Base-by-base conservation (phyloP, 2,888 invertebrate genomes). In the Spilosoma lubricipeda region DNA sequence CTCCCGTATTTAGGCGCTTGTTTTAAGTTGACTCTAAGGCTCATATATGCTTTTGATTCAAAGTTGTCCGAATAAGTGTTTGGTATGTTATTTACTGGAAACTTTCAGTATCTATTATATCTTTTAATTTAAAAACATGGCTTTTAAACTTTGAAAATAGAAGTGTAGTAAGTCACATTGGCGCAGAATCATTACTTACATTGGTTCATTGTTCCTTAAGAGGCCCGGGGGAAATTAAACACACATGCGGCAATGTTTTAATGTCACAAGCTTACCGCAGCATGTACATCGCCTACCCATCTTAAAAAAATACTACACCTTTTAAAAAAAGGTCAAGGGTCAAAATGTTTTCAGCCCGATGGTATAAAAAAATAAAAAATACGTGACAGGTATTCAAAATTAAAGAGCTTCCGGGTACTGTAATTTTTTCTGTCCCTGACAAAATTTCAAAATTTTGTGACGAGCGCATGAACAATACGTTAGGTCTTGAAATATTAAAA, bases 211-310 rank as follows among this genome's bases (percentile, higher is more conserved):
- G 65, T 68, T 75, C 59, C 67, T 71, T 73, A 73, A 73, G 70
- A 73, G 67, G 52, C 76, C 73, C 76, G 39, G 13, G 76, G 76
- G 76, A 76, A 76, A 76, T 76, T 76, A 76, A 72, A 48, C 67
- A 67, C 67, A 63, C 63, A 70, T 73, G 70, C 67, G 59, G 63
- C 67, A 74, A 74, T 65, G 63, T 59, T 74, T 74, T 70, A 74
- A 30, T 59, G 39, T 70, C 66, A 42, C 39, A 30, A 73, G 64
- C 39, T 36, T 11, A 39, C 33, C 39, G 36, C 65, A 66, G 36
- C 63, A 18, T 63, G 63, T 63, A 63, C 30, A 30, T 63, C 63
- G 18, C 30, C 63, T 30, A 63, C 30, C 63, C 13, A 63, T 27
- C 63, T 30, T 27, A 63, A 30, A 63, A 59, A 63, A 59, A 59